Base-by-base conservation (phyloP, 1,140 invertebrate genomes). In the Lerema accius region DNA sequence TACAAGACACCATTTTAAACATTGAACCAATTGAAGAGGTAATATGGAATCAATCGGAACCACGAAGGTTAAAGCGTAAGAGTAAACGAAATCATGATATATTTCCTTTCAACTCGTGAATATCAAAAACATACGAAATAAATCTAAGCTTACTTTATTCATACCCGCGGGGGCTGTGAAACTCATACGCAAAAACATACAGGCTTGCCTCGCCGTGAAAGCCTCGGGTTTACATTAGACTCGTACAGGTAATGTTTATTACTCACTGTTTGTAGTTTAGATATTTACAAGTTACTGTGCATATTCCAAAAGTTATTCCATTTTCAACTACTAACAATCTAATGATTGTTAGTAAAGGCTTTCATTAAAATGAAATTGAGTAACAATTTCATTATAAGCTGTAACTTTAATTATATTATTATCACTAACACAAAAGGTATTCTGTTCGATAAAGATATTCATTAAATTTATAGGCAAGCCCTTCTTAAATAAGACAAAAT, bases 121-220 rank as follows among this genome's bases (percentile, higher is more conserved):
- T 40, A 32, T 35, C 15, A 39, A 9, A 15, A 11, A 53, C 49
- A 40, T 23, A 35, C 35, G 49, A 53, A 53, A 40, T 14, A 53
- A 39, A 53, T 53, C 23, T 53, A 40, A 37, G 50, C 35, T 53
- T 53, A 53, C 35, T 13, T 26, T 17, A 53, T 53, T 53, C 50
- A 40, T 40, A 40, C 50, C 17, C 43, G 17, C 19, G 19, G 19
- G 35, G 35, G 37, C 35, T 53, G 37, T 11, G 17, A 42, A 53
- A 53, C 37, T 53, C 50, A 53, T 53, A 39, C 37, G 50, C 35
- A 53, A 53, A 53, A 53, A 53, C 50, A 53, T 40, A 53, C 50
- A 51, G 3, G 37, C 43, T 14, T 5, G 43, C 1, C 10, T 39
- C 17, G 10, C 32, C 50, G 40, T 35, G 17, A n/a, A 53, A 17